Evolutionary conservation across 2,888 invertebrate species (phyloP), one percentile per base, ranked within the genome.

Genomic region (Acholoe squamosa): DNA sequence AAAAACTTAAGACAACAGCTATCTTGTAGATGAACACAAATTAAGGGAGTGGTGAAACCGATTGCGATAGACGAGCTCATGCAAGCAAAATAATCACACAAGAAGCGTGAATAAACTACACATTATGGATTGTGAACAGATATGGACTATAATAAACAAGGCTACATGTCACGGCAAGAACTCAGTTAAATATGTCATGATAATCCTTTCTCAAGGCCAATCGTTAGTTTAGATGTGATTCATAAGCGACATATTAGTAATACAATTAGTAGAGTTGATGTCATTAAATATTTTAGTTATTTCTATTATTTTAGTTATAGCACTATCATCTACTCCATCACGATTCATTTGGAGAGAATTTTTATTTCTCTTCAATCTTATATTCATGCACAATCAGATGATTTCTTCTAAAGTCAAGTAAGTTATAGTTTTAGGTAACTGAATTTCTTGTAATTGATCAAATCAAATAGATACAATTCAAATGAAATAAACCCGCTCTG

Each of bases 181-280:
- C 1, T 14, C 14, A 71, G 14, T 7, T 14, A n/a, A 71, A 16
- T 14, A 61, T 61, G 25, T 71, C 28, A 71, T 25, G 28, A n/a
- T n/a, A 71, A 25, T 71, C 71, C 71, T 71, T 71, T 71, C 71
- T 71, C 71, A 71, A 71, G 71, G 71, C 71, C 31, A 28, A 71
- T 25, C 3, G 71, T 71, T 71, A 71, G 3, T 28, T 71, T 3
- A 61, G 61, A 61, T 19, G n/a, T 19, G n/a, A 61, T n/a, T n/a
- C n/a, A n/a, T 14, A 19, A 19, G n/a, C 61, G n/a, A n/a, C 19
- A 61, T 7, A n/a, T 61, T 61, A 61, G 61, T 61, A 61, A 14
- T n/a, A n/a, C 43, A 43, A 7, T 43, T 43, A 43, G 43, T 43
- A 43, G 43, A 43, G 43, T 43, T 43, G 10, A 43, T 43, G 43